Base-by-base conservation (phyloP, 2,888 invertebrate genomes). In the Eilema caniola region DNA sequence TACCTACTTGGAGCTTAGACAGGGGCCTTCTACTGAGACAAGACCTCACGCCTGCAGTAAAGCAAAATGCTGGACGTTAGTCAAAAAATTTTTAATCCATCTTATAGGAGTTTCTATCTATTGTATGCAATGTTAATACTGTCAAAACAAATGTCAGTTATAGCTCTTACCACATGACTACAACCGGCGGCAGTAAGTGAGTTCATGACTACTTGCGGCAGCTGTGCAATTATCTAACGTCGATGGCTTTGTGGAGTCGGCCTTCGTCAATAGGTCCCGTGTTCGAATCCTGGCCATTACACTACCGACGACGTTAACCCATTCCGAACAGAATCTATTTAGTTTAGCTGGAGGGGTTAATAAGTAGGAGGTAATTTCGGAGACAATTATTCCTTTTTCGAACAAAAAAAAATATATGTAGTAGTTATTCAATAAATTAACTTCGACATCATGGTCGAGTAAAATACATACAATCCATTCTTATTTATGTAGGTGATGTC, bases 1-100 rank as follows among this genome's bases (percentile, higher is more conserved):
- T 59, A 31, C 75, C 79, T 0, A 20, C n/a, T 4, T 84, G 86
- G 83, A 81, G 62, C 31, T 28, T 74, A 3, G 65, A 80, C 23
- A 59, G 62, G 7, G 86, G 83, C 0, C 77, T 90, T 11, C 72
- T 93, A 20, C 72, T 74, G 3, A 84, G 91, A 62, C 72, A 68
- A 10, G 88, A 91, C 63, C 79, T 93, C n/a, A 80, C 83, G 69
- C 91, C 91, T 0, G 28, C 83, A 0, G 74, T 90, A 11, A 73
- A 84, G 2, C 86, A 87, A 62, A 76, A 88, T 69, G 85, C 88
- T 14, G 75, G 76, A 2, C 71, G 88, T 85, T 47, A 83, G 86
- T 77, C 2, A 16, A 33, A 11, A 37, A 28, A 53, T 41, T 20
- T 31, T 16, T 4, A 16, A 12, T 33, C 23, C 3, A 23, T 12